Base-by-base conservation (phyloP, 2,113 vertebrate genomes). In the Mormyrus lacerda region DNA sequence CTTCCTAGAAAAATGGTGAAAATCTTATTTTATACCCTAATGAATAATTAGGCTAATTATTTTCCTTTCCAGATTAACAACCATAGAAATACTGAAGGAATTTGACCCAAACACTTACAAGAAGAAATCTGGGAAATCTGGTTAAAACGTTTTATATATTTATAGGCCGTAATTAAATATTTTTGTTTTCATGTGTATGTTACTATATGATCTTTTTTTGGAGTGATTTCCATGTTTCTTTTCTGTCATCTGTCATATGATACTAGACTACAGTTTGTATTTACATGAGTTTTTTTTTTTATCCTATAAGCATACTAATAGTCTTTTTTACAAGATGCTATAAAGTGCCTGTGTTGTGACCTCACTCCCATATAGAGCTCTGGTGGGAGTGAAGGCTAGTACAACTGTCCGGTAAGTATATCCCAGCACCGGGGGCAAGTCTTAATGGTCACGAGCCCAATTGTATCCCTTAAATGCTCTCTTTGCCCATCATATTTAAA, bases 11-110 rank as follows among this genome's bases (percentile, higher is more conserved):
- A 19, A 51, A 61, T 2, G 31, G 2, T 24, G 24, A 87, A 58
- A 27, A 53, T 39, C 50, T 87, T 50, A 58, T 44, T 15, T 87
- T 61, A 87, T 87, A 61, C 86, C 31, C 27, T 58, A 55, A 55
- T 39, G 51, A 65, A 61, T 17, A 87, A 87, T 87, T 61, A 44
- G 86, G 35, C 86, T 86, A 86, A 86, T 86, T 44, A 50, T 86
- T 86, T 53, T 4, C 10, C 47, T 51, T 86, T 51, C 47, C 45
- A 86, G n/a, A 53, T 86, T 13, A 86, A 27, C 35, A 86, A 39
- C 85, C 21, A 42, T 61, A 58, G 6, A 58, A 42, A 55, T 13
- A 19, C 48, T 87, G 86, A 44, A 87, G 17, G 17, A 39, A 55
- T 65, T 15, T 87, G 31, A 39, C 47, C 27, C n/a, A 85, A 50